Evolutionary conservation across 2,113 vertebrate genomes (phyloP), one percentile per base, ranked within the genome.

Genomic region (Quiscalus mexicanus): DNA sequence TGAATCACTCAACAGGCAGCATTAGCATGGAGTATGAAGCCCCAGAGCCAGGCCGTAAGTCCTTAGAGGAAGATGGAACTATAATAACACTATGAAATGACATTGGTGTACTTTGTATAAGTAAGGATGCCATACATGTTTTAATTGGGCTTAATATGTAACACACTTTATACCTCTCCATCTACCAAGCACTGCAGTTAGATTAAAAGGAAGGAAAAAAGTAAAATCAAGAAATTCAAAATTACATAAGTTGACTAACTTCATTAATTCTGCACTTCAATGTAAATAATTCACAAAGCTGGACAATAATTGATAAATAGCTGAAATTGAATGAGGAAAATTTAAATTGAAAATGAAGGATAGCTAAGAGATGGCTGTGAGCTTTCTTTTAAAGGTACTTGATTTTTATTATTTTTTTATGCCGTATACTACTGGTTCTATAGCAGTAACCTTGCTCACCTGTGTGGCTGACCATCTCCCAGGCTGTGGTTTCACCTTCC

Each of bases 51-150:
- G 96, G 97, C 59, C 97, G 83, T 3, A 98, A 97, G 62, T 94
- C 98, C 4, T 77, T 99, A 89, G 99, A 99, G 97, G 99, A 99
- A 95, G 99, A 99, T 2, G 99, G 99, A 41, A 99, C 99, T 6
- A 98, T 99, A 69, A 99, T 99, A 90, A 99, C 99, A 1, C 98
- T 99, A 78, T 99, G 99, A 98, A 84, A 42, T 84, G 15, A 63
- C 24, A 2, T 21, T 59, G 67, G 52, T 83, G 75, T 95, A 31
- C 86, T 92, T 53, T 16, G 31, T 11, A 13, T 28, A 58, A 74
- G 50, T 55, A 85, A 94, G 52, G 83, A 90, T 89, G 93, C 95
- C 64, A 25, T 82, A 75, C 7, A 0, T 71, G 70, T 78, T 97
- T 93, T 86, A 82, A 91, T 94, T 84, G 37, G 93, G 94, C 93